These are phyloP conservation scores for Drosophila trapezifrons DNA, from an alignment of 1,140 invertebrate species.

Conservation along the genomic window DNA sequence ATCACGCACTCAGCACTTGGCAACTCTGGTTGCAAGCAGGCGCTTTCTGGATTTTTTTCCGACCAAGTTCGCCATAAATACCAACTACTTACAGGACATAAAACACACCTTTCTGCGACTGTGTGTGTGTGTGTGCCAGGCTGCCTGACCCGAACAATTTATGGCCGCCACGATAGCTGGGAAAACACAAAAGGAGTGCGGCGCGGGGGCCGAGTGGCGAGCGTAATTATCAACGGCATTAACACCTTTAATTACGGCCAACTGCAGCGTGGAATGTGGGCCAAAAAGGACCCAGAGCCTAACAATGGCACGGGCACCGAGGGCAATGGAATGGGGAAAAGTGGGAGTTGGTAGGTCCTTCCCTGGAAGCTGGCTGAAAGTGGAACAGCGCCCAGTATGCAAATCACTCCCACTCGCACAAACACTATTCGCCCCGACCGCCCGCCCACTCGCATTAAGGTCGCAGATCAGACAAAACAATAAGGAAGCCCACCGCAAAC, in stretches of 20 bases:
- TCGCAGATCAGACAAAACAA: conserved; percentile 66
- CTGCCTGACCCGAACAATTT: conserved; percentile 58
- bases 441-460: conserved; percentile 38
- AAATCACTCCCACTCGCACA: conserved; percentile 31
- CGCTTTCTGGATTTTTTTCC: conserved; percentile 29
- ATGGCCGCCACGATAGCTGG: conserved; percentile 65
- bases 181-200: conserved; percentile 4
- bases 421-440: no score
- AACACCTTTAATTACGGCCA: conserved; percentile 76
- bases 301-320: background rate
- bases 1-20: conserved; percentile 8
- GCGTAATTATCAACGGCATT: conserved; percentile 77
- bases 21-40: conserved; percentile 8
- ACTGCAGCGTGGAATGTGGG: conserved; percentile 63
- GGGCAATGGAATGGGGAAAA: background rate
- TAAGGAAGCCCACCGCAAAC: conserved; percentile 37
- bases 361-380: conserved; percentile 14
- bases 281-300: conserved; percentile 38
- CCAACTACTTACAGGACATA: conserved; percentile 72
- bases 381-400: conserved; percentile 37
- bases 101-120: conserved; percentile 46
- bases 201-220: conserved; percentile 12
- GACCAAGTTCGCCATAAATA: conserved; percentile 64
- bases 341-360: background rate
- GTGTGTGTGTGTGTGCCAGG: conserved; percentile 36